These are phyloP conservation scores for Eidolon helvum DNA, from an alignment of 2,113 vertebrate genomes.

Conservation along the genomic window DNA sequence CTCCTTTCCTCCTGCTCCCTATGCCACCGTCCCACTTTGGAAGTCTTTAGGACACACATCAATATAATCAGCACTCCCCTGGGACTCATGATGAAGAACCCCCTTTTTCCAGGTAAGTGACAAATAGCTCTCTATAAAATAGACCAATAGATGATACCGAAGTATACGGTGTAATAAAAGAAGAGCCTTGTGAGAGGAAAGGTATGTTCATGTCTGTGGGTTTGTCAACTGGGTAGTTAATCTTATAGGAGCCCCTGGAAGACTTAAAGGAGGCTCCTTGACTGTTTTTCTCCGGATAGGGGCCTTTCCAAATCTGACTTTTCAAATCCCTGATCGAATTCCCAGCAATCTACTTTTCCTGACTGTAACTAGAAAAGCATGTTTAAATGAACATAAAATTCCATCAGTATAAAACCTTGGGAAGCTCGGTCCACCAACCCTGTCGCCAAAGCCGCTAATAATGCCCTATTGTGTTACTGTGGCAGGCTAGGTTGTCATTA, in stretches of 20 bases:
- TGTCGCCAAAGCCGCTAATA: conserved; percentile 66
- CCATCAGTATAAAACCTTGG: conserved; percentile 64
- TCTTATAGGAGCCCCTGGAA: background rate
- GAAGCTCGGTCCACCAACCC: conserved; percentile 40
- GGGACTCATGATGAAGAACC: conserved; percentile 12
- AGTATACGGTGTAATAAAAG: background rate
- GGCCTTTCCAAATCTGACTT: conserved; percentile 59
- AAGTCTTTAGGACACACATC: background rate
- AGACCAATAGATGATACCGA: background rate
- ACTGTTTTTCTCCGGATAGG: conserved; percentile 34
- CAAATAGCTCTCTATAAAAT: conserved; percentile 9
- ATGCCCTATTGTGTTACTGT: conserved; percentile 75
- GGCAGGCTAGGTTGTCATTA: conserved; percentile 73
- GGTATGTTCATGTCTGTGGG: too few relatives aligned
- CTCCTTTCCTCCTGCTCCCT: background rate
- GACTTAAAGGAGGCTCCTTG: background rate
- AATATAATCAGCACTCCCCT: background rate
- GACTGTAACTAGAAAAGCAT: conserved; percentile 72
- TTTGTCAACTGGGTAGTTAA: background rate
- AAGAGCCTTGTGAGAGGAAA: background rate
- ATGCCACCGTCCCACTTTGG: background rate
- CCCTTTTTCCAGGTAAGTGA: background rate
- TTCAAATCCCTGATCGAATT: conserved; percentile 66
- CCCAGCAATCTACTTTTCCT: conserved; percentile 70
- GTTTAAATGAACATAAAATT: conserved; percentile 76